phyloP scores from a whole-genome alignment of 1,140 invertebrate species.

The Musca vetustissima region DNA sequence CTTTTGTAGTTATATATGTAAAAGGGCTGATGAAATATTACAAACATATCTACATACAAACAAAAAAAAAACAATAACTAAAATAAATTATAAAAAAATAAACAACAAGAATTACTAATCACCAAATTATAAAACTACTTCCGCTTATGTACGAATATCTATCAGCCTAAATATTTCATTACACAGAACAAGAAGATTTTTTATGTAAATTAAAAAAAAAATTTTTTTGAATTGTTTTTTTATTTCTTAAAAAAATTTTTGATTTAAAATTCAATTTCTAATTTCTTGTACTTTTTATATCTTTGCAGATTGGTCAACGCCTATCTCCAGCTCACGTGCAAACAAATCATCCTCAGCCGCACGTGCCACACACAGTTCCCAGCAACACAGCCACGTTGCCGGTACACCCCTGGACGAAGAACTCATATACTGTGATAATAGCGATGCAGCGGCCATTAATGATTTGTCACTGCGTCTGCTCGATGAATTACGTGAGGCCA shows the following conservation, averaged over 20 bases:
- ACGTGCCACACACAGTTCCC: background rate
- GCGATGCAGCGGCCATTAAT: constrained; percentile 46
- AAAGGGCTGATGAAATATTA: constrained; percentile 16
- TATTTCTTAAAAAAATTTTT: background rate
- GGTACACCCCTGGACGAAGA: constrained; percentile 12
- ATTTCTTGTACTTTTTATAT: background rate
- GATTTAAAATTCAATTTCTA: background rate
- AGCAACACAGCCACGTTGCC: background rate
- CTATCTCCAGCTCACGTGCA: background rate
- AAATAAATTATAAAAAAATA: too few species aligned
- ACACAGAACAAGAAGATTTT: background rate
- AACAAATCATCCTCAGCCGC: background rate
- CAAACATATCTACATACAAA: too few species aligned
- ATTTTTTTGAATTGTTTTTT: background rate
- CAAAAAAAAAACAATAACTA: background rate
- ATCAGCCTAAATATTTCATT: background rate
- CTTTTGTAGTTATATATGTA: too few species aligned
- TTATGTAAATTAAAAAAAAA: too few species aligned
- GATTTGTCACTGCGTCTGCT: constrained; percentile 71
- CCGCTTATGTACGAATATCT: background rate
- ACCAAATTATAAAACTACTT: constrained; percentile 2
- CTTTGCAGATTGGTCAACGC: constrained; percentile 10
- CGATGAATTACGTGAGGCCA: constrained; percentile 73
- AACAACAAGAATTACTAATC: background rate
- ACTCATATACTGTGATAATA: constrained; percentile 31